Evolutionary conservation across 1,140 invertebrate species (phyloP), one percentile per base, ranked within the genome.

Genomic region (Drosophila sulfurigaster): DNA sequence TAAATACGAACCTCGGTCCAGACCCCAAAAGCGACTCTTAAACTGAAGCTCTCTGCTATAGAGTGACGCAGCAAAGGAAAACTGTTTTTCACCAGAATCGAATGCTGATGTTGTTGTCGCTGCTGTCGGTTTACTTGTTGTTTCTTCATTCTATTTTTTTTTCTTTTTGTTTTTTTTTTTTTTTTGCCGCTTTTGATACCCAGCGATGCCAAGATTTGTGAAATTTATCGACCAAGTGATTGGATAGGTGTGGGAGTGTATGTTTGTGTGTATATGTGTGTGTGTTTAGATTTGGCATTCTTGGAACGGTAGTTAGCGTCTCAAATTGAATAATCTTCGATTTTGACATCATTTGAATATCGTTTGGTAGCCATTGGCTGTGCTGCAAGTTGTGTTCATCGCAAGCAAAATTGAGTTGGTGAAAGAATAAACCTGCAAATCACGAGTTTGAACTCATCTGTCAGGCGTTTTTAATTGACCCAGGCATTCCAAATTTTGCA

Each of bases 321-420:
- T 56, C 80, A 79, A 20, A 80, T 56, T 79, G 82, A 86, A 86
- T 87, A 82, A 86, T 82, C 82, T 80, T 79, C 69, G 70, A 70
- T 73, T 88, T 88, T 83, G 77, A 87, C 85, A 88, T 78, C 83
- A 88, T 87, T 87, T 87, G 83, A 88, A 87, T 87, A 88, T 72
- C 80, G 83, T 62, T 79, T 79, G 62, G 49, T 68, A 58, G 45
- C 63, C 72, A 62, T 32, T 70, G 63, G 46, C 38, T 64, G 62
- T 41, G 45, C 7, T 51, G 41, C 20, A 30, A 45, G 13, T 54
- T 28, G 35, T 66, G 41, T 38, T 49, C 43, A 35, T 11, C 16
- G 78, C 65, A 52, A 71, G 8, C 79, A 56, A 56, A 75, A 79
- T 82, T 82, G 73, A 70, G 60, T 68, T 66, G 56, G 79, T 74